Conservation (phyloP, 2,113 vertebrate genomes). For the Lophochroa leadbeateri region DNA sequence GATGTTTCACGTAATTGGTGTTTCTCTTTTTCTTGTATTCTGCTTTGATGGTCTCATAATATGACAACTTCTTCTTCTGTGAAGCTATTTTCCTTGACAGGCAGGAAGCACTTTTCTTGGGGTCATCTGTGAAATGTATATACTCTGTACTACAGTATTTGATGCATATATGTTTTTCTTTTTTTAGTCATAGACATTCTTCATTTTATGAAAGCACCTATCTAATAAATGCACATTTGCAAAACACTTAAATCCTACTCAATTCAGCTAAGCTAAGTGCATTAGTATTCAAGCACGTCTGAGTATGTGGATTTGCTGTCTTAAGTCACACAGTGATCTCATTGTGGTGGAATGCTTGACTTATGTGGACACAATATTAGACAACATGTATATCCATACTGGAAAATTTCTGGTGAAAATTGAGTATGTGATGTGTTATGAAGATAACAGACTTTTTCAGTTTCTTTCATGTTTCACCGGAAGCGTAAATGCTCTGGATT, state of each 20-base stretch:
- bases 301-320: not conserved
- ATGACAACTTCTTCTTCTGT: not conserved
- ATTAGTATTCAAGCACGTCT: not conserved
- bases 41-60: not conserved
- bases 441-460: not conserved
- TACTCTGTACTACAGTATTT: not conserved
- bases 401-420: not conserved
- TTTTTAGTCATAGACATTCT: not conserved
- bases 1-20: not conserved
- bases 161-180: not conserved
- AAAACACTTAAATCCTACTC: not conserved
- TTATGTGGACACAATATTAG: not conserved
- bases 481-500: not conserved
- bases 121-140: not conserved
- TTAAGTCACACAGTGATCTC: not conserved
- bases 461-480: not conserved
- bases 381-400: not conserved
- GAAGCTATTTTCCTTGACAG: not conserved
- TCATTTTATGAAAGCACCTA: not conserved
- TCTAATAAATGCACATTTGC: not conserved
- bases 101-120: not conserved
- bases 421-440: not conserved
- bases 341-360: not conserved
- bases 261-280: not conserved
- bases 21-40: not conserved